Conservation (phyloP, 2,113 vertebrate species). For the Crotalus helleri region DNA sequence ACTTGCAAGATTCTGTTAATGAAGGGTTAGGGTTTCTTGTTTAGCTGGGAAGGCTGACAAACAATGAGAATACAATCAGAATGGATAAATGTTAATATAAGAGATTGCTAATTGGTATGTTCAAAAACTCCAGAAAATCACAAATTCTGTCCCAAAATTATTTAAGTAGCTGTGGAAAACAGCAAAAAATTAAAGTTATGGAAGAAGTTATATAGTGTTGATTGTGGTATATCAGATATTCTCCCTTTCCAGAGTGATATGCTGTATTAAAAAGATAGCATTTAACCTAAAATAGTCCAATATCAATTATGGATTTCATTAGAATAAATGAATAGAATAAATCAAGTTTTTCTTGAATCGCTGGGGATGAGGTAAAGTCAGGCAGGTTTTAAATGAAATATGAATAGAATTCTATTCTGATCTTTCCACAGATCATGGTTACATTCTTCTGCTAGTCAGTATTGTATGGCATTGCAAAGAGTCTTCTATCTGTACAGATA, state of each 20-base stretch:
- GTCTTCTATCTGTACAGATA: slow-evolving; percentile 47
- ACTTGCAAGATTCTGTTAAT: neutral
- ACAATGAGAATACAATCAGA: neutral
- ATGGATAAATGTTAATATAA: neutral
- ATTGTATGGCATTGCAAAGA: slow-evolving; percentile 46
- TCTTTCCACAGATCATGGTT: slow-evolving; percentile 52
- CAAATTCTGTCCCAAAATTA: neutral
- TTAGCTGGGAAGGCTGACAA: neutral
- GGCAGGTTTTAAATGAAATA: slow-evolving; percentile 41
- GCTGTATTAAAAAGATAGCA: neutral
- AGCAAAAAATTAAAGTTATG: neutral
- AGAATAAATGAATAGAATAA: slow-evolving; percentile 28
- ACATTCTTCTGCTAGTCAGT: slow-evolving; percentile 41
- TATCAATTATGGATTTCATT: slow-evolving; percentile 41
- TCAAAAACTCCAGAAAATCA: neutral
- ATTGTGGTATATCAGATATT: slow-evolving; percentile 7
- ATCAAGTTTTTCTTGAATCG: neutral
- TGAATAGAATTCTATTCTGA: slow-evolving; percentile 32
- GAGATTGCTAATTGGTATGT: neutral
- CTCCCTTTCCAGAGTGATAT: neutral
- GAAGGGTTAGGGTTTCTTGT: neutral
- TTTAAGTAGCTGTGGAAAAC: neutral
- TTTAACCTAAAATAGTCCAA: slow-evolving; percentile 13
- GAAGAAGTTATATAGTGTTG: neutral
- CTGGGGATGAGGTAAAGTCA: neutral